Base-by-base conservation (phyloP, 2,888 invertebrate species). In the Nasonia oneida region DNA sequence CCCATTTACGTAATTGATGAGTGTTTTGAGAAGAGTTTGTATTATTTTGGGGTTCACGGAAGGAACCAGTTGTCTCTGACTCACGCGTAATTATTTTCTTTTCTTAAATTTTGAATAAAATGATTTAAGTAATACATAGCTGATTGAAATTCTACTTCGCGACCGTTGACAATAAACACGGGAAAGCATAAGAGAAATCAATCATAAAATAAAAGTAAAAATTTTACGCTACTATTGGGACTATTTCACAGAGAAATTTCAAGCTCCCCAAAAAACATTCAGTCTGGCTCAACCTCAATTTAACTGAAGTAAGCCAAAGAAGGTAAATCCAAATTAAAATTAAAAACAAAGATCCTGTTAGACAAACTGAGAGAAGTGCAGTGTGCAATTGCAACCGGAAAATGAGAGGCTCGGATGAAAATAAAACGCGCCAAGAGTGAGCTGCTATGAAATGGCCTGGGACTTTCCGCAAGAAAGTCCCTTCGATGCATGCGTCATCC, bases 401-500 rank as follows among this genome's bases (percentile, higher is more conserved):
- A 57, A 57, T 18, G 1, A 57, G 57, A 57, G 57, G 6, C 5
- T 23, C 6, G 2, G 33, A 33, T 14, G 33, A 29, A 67, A 67
- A 67, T 29, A n/a, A 29, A 33, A 67, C 29, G 15, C 10, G n/a
- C 14, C 12, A 67, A 67, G 33, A 67, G 67, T 14, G 5, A 33
- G 23, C 29, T 29, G 29, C 67, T 14, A 67, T 33, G 0, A 67
- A 67, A n/a, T 12, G 12, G 33, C 15, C 8, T 67, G 33, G 76
- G 33, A 76, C 47, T 74, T 81, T 57, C 67, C 84, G 71, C 33
- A 37, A 47, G 75, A 81, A 81, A 81, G 57, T 85, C 80, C 83
- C 64, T 77, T 83, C 3, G 39, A 29, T 23, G 47, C n/a, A 74
- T 78, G 77, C 77, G 74, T 85, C 81, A 85, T 79, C 70, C 57